Evolutionary conservation across 2,888 invertebrate species (phyloP).

Genomic region (Galeopsomyia nigrocyanea): DNA sequence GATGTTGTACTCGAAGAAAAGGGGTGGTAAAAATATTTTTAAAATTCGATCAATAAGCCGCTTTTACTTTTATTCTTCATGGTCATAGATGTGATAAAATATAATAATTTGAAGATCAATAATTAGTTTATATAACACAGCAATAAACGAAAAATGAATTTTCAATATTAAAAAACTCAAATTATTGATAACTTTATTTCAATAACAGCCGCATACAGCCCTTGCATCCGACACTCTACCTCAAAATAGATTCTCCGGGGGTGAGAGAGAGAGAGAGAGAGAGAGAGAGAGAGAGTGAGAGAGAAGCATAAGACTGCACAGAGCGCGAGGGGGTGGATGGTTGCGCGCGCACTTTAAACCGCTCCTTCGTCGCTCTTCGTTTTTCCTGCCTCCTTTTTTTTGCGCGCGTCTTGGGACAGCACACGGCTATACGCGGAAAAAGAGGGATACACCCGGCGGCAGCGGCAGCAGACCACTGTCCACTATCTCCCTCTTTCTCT

Average conservation of each 20-base stretch:
- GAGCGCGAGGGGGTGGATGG: slow-evolving; percentile 25
- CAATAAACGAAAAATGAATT: no score
- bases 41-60: no score
- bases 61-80: no score
- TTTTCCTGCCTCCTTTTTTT: slow-evolving; percentile 9
- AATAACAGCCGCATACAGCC: no score
- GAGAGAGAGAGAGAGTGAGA: background rate
- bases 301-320: background rate
- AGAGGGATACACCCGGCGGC: slow-evolving; percentile 22
- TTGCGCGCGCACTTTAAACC: slow-evolving; percentile 49
- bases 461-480: slow-evolving; percentile 54
- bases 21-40: no score
- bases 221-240: background rate
- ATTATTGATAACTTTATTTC: background rate
- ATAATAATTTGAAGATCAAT: no score
- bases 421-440: background rate
- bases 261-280: background rate
- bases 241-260: background rate
- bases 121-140: no score
- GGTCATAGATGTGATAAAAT: no score
- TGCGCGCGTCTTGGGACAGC: slow-evolving; percentile 12
- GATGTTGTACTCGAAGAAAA: no score
- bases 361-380: background rate
- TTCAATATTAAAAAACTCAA: no score
- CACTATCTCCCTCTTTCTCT: slow-evolving; percentile 46